Percentiles rank a stretch among this genome's conserved stretches.
Conservation (phyloP, 2,113 vertebrate genomes). For the Nothocercus julius region DNA sequence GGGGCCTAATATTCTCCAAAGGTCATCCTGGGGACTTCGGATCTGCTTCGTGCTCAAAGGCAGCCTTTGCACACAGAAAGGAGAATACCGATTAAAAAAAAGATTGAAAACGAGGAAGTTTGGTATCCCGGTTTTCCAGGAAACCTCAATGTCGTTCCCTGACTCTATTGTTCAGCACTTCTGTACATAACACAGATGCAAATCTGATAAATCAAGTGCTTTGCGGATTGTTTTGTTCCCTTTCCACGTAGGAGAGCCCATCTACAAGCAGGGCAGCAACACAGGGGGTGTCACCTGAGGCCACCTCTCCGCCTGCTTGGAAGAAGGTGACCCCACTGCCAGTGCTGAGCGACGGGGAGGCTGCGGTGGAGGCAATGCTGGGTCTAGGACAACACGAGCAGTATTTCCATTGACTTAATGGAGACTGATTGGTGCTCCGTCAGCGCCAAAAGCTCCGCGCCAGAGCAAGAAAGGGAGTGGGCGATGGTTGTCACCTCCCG, state of each 20-base stretch:
- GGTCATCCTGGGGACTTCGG: neutral
- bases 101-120: neutral
- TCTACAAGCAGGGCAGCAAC: constrained; percentile 1
- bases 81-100: neutral
- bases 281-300: neutral
- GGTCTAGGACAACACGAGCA: neutral
- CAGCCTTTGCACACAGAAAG: neutral
- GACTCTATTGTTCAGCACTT: neutral
- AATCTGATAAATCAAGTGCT: neutral
- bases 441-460: no score
- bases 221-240: neutral
- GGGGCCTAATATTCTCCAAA: neutral
- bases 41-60: neutral
- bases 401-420: neutral
- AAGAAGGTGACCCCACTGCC: neutral
- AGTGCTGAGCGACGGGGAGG: neutral
- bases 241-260: neutral
- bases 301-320: neutral
- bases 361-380: neutral
- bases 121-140: neutral
- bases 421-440: no score
- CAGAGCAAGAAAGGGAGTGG: neutral
- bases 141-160: neutral
- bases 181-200: neutral
- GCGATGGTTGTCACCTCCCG: no score